Conservation (phyloP, 2,888 invertebrate species). For the Spilosoma lubricipeda region DNA sequence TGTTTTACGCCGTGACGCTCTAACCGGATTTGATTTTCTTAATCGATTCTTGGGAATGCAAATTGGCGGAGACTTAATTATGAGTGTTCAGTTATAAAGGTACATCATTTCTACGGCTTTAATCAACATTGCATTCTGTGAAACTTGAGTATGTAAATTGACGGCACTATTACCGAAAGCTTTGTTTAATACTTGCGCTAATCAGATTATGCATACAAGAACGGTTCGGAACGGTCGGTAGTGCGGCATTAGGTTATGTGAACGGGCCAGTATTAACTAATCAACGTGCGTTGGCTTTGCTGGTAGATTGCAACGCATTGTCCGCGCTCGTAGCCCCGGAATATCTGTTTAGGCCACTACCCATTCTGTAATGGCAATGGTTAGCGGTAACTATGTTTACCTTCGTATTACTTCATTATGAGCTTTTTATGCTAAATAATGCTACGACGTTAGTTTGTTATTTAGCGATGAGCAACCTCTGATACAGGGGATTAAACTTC, state of each 20-base stretch:
- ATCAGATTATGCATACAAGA: constrained; percentile 86
- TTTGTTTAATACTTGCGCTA: constrained; percentile 83
- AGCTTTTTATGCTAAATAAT: constrained; percentile 61
- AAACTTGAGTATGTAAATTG: constrained; percentile 69
- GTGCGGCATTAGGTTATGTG: constrained; percentile 78
- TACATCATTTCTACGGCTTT: constrained; percentile 62
- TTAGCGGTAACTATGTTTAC: constrained; percentile 75
- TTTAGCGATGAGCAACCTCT: constrained; percentile 24
- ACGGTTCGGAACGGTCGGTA: constrained; percentile 75
- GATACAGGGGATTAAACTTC: constrained; percentile 20
- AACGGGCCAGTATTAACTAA: constrained; percentile 83
- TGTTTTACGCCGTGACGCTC: constrained; percentile 84
- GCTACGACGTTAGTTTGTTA: constrained; percentile 29
- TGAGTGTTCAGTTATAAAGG: constrained; percentile 52
- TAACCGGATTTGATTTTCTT: constrained; percentile 84
- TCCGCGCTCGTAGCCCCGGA: constrained; percentile 82
- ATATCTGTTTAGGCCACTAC: constrained; percentile 86
- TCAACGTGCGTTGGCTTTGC: constrained; percentile 83
- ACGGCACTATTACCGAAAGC: constrained; percentile 73
- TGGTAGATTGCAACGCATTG: constrained; percentile 84
- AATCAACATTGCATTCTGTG: constrained; percentile 56
- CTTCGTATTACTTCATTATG: constrained; percentile 68
- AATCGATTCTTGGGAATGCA: constrained; percentile 81
- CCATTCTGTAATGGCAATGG: constrained; percentile 81
- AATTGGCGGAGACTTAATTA: constrained; percentile 63